phyloP scores from a whole-genome alignment of 2,888 invertebrate genomes.

The Tuberolachnus salignus region DNA sequence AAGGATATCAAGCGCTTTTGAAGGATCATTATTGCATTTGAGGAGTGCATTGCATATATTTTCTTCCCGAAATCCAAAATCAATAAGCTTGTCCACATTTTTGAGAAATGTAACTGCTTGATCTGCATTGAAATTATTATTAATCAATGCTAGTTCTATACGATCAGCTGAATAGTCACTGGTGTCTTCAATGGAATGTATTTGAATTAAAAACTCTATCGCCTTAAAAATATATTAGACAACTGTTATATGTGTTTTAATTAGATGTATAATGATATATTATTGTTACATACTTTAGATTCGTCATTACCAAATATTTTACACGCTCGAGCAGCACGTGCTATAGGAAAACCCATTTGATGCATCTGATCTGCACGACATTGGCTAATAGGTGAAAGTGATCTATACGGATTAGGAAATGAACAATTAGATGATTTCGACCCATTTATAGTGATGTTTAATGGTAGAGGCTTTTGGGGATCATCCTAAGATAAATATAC shows the following conservation, averaged over 20 bases:
- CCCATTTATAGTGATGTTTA: constrained; percentile 32
- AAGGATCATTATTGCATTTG: constrained; percentile 80
- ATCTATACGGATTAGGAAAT: constrained; percentile 63
- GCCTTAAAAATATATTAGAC: constrained; percentile 66
- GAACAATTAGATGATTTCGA: constrained; percentile 43
- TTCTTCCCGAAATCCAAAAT: constrained; percentile 81
- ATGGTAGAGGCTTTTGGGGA: constrained; percentile 26
- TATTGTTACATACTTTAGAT: constrained; percentile 72
- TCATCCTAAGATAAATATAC: background rate
- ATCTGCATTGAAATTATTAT: constrained; percentile 63
- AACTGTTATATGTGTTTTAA: background rate
- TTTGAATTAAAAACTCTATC: constrained; percentile 79
- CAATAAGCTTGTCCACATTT: constrained; percentile 74
- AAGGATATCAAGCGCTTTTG: constrained; percentile 82
- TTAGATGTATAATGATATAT: background rate
- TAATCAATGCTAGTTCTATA: constrained; percentile 65
- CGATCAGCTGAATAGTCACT: constrained; percentile 63
- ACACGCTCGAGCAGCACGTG: constrained; percentile 81
- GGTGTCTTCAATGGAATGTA: constrained; percentile 65
- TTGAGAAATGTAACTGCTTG: constrained; percentile 64
- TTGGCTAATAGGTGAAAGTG: constrained; percentile 68
- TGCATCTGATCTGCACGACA: constrained; percentile 75
- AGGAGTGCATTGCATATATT: constrained; percentile 76
- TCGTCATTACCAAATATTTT: constrained; percentile 79
- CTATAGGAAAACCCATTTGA: constrained; percentile 86